Conservation (phyloP, 2,888 invertebrate genomes). For the Philaethria dido region DNA sequence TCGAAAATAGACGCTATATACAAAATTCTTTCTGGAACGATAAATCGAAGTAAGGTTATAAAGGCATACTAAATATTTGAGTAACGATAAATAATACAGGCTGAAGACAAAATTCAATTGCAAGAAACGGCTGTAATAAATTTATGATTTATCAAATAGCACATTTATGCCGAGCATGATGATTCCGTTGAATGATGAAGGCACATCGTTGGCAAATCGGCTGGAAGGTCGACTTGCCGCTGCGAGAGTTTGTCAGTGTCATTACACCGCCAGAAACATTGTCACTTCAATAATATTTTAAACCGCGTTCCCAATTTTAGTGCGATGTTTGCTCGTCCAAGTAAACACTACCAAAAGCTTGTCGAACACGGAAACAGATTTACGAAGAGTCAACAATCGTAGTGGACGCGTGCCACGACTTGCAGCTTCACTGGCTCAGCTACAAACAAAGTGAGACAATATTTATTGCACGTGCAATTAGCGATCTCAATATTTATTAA, state of each 20-base stretch:
- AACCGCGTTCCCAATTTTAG: conserved; percentile 65
- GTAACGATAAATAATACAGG: conserved; percentile 3
- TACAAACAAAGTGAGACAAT: conserved; percentile 25
- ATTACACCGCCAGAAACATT: conserved; percentile 62
- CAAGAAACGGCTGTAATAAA: conserved; percentile 48
- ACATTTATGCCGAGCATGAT: conserved; percentile 53
- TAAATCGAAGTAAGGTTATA: too few relatives aligned
- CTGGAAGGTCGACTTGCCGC: conserved; percentile 52
- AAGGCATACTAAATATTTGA: not conserved
- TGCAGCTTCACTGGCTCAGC: conserved; percentile 24
- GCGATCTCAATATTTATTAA: conserved; percentile 27
- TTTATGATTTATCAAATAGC: conserved; percentile 56
- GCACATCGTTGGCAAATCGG: conserved; percentile 30
- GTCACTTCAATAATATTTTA: conserved; percentile 67
- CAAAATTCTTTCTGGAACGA: too few relatives aligned
- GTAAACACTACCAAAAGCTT: conserved; percentile 65
- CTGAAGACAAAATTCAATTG: conserved; percentile 7
- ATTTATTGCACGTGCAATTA: conserved; percentile 35
- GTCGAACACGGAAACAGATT: conserved; percentile 60
- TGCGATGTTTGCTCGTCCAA: conserved; percentile 62
- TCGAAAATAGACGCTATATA: too few relatives aligned
- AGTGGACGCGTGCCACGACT: conserved; percentile 50
- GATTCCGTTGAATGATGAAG: conserved; percentile 56
- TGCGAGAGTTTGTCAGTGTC: conserved; percentile 61
- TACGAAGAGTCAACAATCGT: conserved; percentile 54